These are phyloP conservation scores for Reinhardtius hippoglossoides DNA, from an alignment of 2,113 vertebrate species.

Conservation along the genomic window DNA sequence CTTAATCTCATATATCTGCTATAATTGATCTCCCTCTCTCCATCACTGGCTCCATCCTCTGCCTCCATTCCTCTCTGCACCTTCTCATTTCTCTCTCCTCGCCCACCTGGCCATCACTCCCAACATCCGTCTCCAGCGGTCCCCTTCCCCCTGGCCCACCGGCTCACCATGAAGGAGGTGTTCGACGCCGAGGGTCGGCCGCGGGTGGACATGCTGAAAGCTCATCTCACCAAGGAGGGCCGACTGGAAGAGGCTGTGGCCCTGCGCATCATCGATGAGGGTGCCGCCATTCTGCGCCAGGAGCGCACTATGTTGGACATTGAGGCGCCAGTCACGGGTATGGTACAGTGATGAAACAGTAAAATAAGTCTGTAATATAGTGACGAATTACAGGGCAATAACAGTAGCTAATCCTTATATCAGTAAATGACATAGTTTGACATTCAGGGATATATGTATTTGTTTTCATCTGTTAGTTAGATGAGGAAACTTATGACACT, in stretches of 20 bases:
- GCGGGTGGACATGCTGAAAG: conserved; percentile 86
- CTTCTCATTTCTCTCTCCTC: neutral
- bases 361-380: neutral
- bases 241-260: conserved; percentile 86
- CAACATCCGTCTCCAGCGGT: conserved; percentile 74
- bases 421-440: too few relatives aligned
- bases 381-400: neutral
- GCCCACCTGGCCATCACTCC: neutral
- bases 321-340: conserved; percentile 87
- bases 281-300: conserved; percentile 85
- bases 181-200: conserved; percentile 86
- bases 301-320: conserved; percentile 89
- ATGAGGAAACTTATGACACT: neutral
- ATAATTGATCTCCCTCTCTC: neutral
- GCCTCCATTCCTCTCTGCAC: conserved; percentile 1
- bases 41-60: conserved; percentile 11
- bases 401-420: too few relatives aligned
- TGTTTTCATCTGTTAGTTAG: neutral
- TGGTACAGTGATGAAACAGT: neutral
- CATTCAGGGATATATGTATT: too few relatives aligned
- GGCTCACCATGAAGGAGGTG: conserved; percentile 87
- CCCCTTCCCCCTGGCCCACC: conserved; percentile 87
- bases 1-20: neutral
- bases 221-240: conserved; percentile 88
- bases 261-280: conserved; percentile 87